Conservation (phyloP, 2,888 invertebrate species). For the Dinocampus coccinellae region DNA sequence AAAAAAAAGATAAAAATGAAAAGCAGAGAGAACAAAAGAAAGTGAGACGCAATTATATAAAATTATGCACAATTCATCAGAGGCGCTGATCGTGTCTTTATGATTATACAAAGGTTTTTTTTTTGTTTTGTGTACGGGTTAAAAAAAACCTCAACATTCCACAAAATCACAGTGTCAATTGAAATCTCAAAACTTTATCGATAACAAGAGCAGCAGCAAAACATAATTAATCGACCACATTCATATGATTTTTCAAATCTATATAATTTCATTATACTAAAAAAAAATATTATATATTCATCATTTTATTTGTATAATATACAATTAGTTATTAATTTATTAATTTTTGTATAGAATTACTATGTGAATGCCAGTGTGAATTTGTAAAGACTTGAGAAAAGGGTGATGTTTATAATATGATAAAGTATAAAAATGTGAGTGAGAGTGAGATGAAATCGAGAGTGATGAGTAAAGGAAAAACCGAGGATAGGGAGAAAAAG, state of each 20-base stretch:
- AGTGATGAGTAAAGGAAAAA: not conserved
- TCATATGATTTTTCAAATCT: not conserved
- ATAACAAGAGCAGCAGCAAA: not conserved
- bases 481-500: not conserved
- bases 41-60: not conserved
- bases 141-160: conserved; percentile 45
- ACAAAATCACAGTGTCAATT: conserved; percentile 51
- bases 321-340: not conserved
- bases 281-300: not conserved
- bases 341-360: not conserved
- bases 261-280: not conserved
- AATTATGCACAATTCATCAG: conserved; percentile 35
- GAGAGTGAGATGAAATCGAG: not conserved
- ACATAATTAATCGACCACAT: not conserved
- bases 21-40: not conserved
- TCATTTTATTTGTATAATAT: not conserved
- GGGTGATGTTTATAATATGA: not conserved
- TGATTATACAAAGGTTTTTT: conserved; percentile 42
- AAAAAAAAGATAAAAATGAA: not conserved
- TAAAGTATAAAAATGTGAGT: not conserved
- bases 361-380: too few relatives aligned
- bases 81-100: conserved; percentile 40
- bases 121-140: conserved; percentile 4
- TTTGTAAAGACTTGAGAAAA: too few relatives aligned
- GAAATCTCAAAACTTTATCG: conserved; percentile 44